phyloP scores from a whole-genome alignment of 2,797 vertebrate genomes.

The Schizothorax lantsangensis region DNA sequence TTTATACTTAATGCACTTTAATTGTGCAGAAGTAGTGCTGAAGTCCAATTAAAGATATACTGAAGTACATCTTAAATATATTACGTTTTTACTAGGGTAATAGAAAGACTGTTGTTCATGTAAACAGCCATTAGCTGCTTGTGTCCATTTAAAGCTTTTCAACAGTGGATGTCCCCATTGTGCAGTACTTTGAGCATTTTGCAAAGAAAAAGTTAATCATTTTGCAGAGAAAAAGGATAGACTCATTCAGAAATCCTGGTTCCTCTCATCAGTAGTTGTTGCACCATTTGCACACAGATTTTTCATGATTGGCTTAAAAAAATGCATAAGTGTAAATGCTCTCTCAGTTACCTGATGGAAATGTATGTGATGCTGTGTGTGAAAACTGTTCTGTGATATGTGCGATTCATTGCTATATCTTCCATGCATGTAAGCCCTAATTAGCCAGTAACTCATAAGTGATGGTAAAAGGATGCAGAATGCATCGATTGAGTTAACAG shows the following conservation, averaged over 20 bases:
- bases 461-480: not conserved
- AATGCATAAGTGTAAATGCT: too few species aligned
- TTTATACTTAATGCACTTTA: too few species aligned
- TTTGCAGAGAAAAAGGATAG: not conserved
- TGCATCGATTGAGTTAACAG: not conserved
- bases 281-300: not conserved
- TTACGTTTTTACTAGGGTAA: too few species aligned
- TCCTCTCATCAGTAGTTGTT: not conserved
- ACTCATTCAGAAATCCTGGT: not conserved
- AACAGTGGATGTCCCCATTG: not conserved
- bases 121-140: not conserved
- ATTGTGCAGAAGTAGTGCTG: too few species aligned
- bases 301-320: not conserved
- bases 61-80: too few species aligned
- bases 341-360: too few species aligned
- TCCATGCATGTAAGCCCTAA: not conserved
- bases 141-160: not conserved
- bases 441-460: not conserved
- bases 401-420: too few species aligned
- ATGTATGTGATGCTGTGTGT: too few species aligned
- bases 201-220: not conserved
- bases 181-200: not conserved
- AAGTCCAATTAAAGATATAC: too few species aligned
- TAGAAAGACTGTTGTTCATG: too few species aligned
- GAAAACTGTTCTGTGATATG: too few species aligned